Percentiles rank a stretch among this genome's conserved stretches.
Conservation (phyloP, 2,888 invertebrate genomes). For the Nomada ferruginata region DNA sequence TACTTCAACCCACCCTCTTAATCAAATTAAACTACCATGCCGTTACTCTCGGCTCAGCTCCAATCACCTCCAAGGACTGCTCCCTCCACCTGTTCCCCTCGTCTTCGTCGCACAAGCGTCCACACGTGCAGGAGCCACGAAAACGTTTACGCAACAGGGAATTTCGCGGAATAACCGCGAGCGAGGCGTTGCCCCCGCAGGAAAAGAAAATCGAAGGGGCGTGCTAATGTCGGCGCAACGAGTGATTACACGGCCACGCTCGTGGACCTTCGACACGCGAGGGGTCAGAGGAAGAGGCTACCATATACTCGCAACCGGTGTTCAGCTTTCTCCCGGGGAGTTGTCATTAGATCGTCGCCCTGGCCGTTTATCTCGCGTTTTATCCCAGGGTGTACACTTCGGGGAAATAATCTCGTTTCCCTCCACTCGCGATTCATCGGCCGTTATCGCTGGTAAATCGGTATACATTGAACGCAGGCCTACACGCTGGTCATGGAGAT, state of each 20-base stretch:
- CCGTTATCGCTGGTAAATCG: conserved; percentile 59
- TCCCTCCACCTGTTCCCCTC: neutral
- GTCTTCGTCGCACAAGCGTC: neutral
- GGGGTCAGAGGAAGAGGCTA: conserved; percentile 46
- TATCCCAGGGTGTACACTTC: conserved; percentile 38
- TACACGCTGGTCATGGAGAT: conserved; percentile 50
- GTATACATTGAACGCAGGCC: conserved; percentile 52
- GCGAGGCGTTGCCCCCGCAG: neutral
- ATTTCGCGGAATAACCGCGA: conserved; percentile 29
- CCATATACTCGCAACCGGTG: conserved; percentile 21
- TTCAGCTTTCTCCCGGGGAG: conserved; percentile 58
- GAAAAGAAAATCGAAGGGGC: conserved; percentile 39
- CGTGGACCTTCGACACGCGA: conserved; percentile 57
- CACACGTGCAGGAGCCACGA: neutral
- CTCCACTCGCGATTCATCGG: conserved; percentile 9
- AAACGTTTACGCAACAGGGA: conserved; percentile 10
- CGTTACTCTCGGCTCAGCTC: neutral
- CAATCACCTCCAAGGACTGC: neutral
- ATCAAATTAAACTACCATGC: neutral
- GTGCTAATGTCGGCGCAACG: conserved; percentile 41
- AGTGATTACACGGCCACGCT: conserved; percentile 49
- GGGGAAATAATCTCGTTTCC: conserved; percentile 28
- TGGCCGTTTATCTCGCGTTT: conserved; percentile 56
- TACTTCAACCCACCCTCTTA: neutral
- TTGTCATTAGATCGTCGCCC: conserved; percentile 66